Base-by-base conservation (phyloP, 2,113 vertebrate species). In the Odobenus rosmarus region DNA sequence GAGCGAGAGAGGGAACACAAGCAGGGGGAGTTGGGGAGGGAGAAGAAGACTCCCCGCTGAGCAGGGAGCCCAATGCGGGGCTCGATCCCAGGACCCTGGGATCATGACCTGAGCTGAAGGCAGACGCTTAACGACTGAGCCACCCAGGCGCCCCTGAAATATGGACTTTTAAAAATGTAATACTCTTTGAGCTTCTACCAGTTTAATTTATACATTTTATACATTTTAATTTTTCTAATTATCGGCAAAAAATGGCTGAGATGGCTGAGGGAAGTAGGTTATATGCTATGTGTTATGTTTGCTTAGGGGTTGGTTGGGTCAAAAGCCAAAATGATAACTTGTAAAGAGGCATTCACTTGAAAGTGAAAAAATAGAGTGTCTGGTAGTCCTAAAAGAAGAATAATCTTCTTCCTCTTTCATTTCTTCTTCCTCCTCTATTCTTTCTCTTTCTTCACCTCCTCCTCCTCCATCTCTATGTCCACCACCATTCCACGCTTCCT, bases 141-240 rank as follows among this genome's bases (percentile, higher is more conserved):
- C 31, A 67, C 31, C 16, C 64, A n/a, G 64, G 64, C 0, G 31
- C 64, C n/a, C 4, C 4, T 72, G 64, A 93, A 69, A 61, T 83
- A 26, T 15, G 19, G 59, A 90, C 33, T 83, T 62, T 86, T 55
- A 26, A 19, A 93, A 88, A 23, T 24, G 12, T 36, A 89, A 90
- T 26, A n/a, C 94, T 93, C 61, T 79, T 87, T 94, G 64, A 83
- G 36, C 18, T 69, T 92, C 57, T 96, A 21, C 31, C 74, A 12
- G 83, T 46, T 95, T 82, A 55, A 24, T 93, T 94, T 94, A 80
- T 4, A 79, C 15, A 4, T 77, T 24, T 95, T 53, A 64, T 10
- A 77, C 33, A 64, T 90, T 92, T 67, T 14, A 80, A 14, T 36
- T 81, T 92, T 96, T 92, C 42, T 33, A 90, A 0, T 80, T 61